Base-by-base conservation (phyloP, 2,797 vertebrate species). In the Tokudaia muenninki region DNA sequence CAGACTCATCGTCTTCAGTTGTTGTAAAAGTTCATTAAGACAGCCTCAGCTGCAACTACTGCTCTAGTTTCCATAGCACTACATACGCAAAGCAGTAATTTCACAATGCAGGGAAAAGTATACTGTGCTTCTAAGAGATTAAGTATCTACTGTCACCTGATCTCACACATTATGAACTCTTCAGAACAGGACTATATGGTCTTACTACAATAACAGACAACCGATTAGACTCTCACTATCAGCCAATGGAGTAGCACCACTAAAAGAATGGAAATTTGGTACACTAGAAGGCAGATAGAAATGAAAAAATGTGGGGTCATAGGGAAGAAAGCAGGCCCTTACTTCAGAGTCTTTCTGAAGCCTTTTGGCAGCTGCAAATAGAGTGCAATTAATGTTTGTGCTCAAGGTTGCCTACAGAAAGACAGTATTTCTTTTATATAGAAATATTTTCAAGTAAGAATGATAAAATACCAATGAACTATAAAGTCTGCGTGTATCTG, bases 151-250 rank as follows among this genome's bases (percentile, higher is more conserved):
- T 26, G 41, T 81, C 81, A 0, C 55, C 26, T 72, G 87, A 74
- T 74, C 67, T 77, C 59, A 7, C 81, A 55, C 17, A 26, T 77
- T 70, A 63, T 78, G 72, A 95, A 57, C 52, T 95, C 44, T 96
- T 82, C 78, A 57, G 74, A 94, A 70, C 13, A 65, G 59, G 26
- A 67, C 31, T 72, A 31, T 83, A 34, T 87, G 57, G 47, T 47
- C 41, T 93, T 92, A 77, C 10, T 92, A 77, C 5, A 65, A 41
- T 47, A 57, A 61, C 78, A 26, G 17, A 34, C 24, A 81, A 19
- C 4, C 63, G 75, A 37, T 21, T 70, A 84, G 70, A 84, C 1
- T 31, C 80, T 92, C 55, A 79, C 5, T 83, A 82, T 8, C 44
- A 29, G 41, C 31, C 79, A 57, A 55, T 82, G 0, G 91, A 92